Percentiles rank a stretch among this genome's conserved stretches.
Evolutionary conservation across 1,140 invertebrate genomes (phyloP).

Genomic region (Drosophila quadrilineata): DNA sequence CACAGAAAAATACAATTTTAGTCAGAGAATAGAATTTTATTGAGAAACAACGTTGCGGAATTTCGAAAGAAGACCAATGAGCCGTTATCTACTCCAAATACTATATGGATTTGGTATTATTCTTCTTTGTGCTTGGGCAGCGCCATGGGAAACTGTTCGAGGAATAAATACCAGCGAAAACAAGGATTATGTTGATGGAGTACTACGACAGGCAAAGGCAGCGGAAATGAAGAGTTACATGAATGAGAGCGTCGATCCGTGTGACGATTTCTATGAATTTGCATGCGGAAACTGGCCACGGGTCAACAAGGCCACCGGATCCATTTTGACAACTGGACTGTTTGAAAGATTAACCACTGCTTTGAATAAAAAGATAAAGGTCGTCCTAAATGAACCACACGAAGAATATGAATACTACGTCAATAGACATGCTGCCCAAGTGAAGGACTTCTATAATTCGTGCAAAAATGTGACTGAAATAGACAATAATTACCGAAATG

Average conservation of each 20-base stretch:
- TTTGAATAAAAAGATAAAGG: slow-evolving; percentile 44
- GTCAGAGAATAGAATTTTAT: neutral
- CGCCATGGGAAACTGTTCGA: neutral
- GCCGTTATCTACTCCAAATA: neutral
- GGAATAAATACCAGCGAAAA: neutral
- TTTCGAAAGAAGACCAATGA: neutral
- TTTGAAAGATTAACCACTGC: slow-evolving; percentile 54
- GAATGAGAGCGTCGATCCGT: slow-evolving; percentile 83
- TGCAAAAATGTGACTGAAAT: slow-evolving; percentile 19
- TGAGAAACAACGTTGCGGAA: neutral
- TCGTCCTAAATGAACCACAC: slow-evolving; percentile 34
- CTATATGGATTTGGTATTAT: slow-evolving; percentile 1
- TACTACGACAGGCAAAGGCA: slow-evolving; percentile 45
- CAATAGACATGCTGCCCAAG: slow-evolving; percentile 31
- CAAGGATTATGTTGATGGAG: neutral
- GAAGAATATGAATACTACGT: neutral
- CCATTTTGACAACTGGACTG: slow-evolving; percentile 48
- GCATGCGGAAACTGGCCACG: slow-evolving; percentile 86
- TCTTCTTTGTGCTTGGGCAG: neutral
- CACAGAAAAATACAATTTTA: neutral
- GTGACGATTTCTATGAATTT: slow-evolving; percentile 85
- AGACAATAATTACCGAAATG: slow-evolving; percentile 2
- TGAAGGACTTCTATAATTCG: slow-evolving; percentile 43
- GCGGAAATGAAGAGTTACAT: slow-evolving; percentile 72
- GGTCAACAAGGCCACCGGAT: slow-evolving; percentile 47